phyloP scores from a whole-genome alignment of 1,140 invertebrate species.

The Physella acuta region DNA sequence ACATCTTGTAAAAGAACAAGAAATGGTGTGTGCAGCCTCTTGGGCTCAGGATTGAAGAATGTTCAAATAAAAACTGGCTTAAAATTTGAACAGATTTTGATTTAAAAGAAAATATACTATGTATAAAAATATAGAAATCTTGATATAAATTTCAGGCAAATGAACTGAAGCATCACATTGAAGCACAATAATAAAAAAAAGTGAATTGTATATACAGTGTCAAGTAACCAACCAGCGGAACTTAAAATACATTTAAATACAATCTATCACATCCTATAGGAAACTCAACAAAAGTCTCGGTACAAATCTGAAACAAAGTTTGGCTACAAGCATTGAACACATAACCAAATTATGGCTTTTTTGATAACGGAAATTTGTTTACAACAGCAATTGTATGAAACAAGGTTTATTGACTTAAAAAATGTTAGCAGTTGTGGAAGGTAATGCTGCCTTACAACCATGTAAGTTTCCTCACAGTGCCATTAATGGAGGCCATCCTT shows the following conservation, averaged over 20 bases:
- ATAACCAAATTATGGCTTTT: not conserved
- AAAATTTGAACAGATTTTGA: not conserved
- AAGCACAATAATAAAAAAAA: not conserved
- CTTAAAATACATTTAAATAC: slow-evolving; percentile 11
- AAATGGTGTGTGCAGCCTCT: no score
- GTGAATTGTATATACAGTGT: not conserved
- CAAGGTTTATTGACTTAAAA: not conserved
- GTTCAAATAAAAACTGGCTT: no score
- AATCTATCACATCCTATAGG: not conserved
- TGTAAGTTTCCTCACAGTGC: slow-evolving; percentile 4
- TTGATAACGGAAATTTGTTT: not conserved
- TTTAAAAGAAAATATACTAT: not conserved
- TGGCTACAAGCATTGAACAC: not conserved
- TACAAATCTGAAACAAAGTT: not conserved
- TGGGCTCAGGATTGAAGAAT: no score
- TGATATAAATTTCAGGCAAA: not conserved
- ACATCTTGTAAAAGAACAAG: no score
- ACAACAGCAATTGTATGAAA: not conserved
- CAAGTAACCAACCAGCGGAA: slow-evolving; percentile 19
- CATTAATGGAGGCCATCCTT: no score
- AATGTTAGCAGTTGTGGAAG: slow-evolving; percentile 2
- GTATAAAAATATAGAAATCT: slow-evolving; percentile 6
- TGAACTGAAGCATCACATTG: slow-evolving; percentile 1
- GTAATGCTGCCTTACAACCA: slow-evolving; percentile 14
- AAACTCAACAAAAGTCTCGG: not conserved